phyloP scores from a whole-genome alignment of 2,113 vertebrate genomes.

The Sula dactylatra region DNA sequence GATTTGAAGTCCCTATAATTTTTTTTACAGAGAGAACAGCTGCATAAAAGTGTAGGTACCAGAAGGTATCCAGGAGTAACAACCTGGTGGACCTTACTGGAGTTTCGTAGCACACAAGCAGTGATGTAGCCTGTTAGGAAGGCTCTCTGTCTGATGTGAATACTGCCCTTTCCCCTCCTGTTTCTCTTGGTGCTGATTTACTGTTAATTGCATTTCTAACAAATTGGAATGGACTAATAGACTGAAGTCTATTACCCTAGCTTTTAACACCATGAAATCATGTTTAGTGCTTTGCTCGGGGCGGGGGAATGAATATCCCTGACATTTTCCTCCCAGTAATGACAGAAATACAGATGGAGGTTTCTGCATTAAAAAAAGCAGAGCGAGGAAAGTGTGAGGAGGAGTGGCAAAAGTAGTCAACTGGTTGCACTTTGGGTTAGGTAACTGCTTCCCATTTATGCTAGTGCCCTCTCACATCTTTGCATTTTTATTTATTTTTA shows the following conservation, averaged over 20 bases:
- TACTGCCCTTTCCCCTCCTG: background rate
- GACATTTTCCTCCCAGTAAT: background rate
- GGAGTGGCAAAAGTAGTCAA: background rate
- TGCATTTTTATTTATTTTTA: background rate
- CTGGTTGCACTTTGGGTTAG: background rate
- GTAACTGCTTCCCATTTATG: background rate
- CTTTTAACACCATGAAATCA: conserved; percentile 22
- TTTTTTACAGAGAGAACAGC: background rate
- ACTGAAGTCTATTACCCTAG: background rate
- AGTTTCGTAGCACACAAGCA: fast-evolving
- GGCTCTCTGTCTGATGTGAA: background rate
- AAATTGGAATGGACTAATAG: background rate
- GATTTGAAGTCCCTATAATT: background rate
- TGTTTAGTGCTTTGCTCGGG: background rate
- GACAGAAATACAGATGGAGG: background rate
- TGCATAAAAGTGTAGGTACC: background rate
- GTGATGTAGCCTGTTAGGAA: background rate
- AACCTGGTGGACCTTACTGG: background rate
- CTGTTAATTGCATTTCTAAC: background rate
- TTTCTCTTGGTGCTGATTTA: background rate
- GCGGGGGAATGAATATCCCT: background rate
- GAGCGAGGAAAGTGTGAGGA: background rate
- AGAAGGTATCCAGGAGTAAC: background rate
- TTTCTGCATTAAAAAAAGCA: background rate
- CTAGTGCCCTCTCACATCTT: background rate